These are phyloP conservation scores for Venustoraphidia nigricollis DNA, from an alignment of 2,888 invertebrate species.

Conservation along the genomic window DNA sequence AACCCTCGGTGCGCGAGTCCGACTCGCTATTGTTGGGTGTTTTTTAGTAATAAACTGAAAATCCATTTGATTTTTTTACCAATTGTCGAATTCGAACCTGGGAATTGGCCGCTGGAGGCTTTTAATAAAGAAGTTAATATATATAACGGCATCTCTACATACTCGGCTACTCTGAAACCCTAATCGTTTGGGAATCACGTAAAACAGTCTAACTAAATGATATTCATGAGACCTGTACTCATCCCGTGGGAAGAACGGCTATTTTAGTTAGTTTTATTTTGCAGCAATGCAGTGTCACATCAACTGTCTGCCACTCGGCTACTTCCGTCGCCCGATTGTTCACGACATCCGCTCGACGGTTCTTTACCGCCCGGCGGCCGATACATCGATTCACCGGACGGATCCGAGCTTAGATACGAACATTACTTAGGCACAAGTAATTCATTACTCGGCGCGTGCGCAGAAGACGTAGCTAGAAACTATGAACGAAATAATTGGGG, in stretches of 20 bases:
- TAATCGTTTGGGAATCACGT: neutral
- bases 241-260: neutral
- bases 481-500: slow-evolving; percentile 47
- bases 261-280: slow-evolving; percentile 12
- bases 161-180: too few species aligned
- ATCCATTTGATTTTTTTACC: too few species aligned
- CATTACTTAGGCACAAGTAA: slow-evolving; percentile 16
- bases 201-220: neutral
- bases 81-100: too few species aligned
- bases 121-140: too few species aligned
- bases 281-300: slow-evolving; percentile 60
- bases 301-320: slow-evolving; percentile 72
- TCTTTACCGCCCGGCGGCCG: slow-evolving; percentile 21
- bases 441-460: slow-evolving; percentile 3
- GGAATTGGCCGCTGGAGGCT: too few species aligned
- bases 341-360: slow-evolving; percentile 58
- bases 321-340: slow-evolving; percentile 68
- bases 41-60: too few species aligned
- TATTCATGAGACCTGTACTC: too few species aligned
- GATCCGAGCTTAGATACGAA: slow-evolving; percentile 13
- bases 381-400: slow-evolving; percentile 5
- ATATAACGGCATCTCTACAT: too few species aligned
- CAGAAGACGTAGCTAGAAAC: slow-evolving; percentile 24
- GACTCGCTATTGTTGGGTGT: too few species aligned
- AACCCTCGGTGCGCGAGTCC: too few species aligned